Percentiles rank a stretch among this genome's conserved stretches.
Evolutionary conservation across 2,888 invertebrate genomes (phyloP).

Genomic region (Orgyia antiqua): DNA sequence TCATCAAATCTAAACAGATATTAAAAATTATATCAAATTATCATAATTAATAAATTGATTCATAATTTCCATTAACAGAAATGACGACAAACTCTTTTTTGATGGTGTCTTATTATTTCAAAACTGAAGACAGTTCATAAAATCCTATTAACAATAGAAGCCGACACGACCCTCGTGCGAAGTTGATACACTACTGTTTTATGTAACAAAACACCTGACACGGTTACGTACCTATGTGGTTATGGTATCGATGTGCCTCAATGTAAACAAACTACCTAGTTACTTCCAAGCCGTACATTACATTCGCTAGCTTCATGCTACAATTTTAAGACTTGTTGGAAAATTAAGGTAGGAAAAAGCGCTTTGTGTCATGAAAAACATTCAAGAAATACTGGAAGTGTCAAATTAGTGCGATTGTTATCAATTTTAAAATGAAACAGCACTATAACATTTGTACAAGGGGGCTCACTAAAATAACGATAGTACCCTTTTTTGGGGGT

Average conservation of each 20-base stretch:
- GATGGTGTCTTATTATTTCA: too few relatives aligned
- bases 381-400: background rate
- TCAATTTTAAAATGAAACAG: constrained; percentile 8
- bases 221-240: constrained; percentile 31
- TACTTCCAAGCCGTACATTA: constrained; percentile 26
- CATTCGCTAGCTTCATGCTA: constrained; percentile 19
- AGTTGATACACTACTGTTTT: too few relatives aligned
- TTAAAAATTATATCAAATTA: too few relatives aligned
- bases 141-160: too few relatives aligned
- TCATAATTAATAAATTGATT: too few relatives aligned
- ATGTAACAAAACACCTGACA: constrained; percentile 54
- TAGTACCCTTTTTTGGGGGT: constrained; percentile 62
- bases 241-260: constrained; percentile 40
- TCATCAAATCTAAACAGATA: too few relatives aligned
- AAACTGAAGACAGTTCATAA: too few relatives aligned
- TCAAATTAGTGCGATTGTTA: constrained; percentile 1
- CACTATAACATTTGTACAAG: constrained; percentile 14
- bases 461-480: constrained; percentile 57
- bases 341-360: too few relatives aligned
- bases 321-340: too few relatives aligned
- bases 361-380: background rate
- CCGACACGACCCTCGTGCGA: too few relatives aligned
- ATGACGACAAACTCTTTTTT: too few relatives aligned
- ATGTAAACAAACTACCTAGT: constrained; percentile 59
- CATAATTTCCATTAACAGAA: too few relatives aligned